phyloP scores from a whole-genome alignment of 2,888 invertebrate genomes.

The Pinctada fucata region DNA sequence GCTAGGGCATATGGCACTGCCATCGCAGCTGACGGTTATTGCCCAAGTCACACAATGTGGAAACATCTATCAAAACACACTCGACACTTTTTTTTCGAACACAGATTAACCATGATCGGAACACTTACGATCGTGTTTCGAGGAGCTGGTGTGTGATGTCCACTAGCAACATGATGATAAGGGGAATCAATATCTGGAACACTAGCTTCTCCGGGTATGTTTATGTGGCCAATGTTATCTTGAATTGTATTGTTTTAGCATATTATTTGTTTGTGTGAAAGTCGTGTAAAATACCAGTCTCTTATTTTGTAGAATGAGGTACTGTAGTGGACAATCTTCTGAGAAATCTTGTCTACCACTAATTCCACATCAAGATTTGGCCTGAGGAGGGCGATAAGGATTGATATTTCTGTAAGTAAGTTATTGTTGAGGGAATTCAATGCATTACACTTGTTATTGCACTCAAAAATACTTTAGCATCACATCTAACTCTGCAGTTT shows the following conservation, averaged over 20 bases:
- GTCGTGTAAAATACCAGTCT: not conserved
- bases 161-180: not conserved
- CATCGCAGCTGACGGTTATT: not conserved
- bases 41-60: not conserved
- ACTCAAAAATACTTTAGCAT: constrained; percentile 2
- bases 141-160: not conserved
- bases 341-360: not conserved
- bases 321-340: not conserved
- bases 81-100: constrained; percentile 4
- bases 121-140: not conserved
- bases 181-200: not conserved
- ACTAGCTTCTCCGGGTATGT: not conserved
- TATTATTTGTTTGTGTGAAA: not conserved
- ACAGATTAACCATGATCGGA: constrained; percentile 10
- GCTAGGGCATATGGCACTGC: not conserved
- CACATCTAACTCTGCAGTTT: constrained; percentile 13
- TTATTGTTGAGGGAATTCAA: not conserved
- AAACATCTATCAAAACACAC: not conserved
- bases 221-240: not conserved
- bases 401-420: not conserved
- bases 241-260: not conserved
- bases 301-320: not conserved
- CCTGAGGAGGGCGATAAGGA: not conserved
- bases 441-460: constrained; percentile 17
- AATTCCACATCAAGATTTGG: not conserved